These are phyloP conservation scores for Polydrusus pterygomalis DNA, from an alignment of 2,888 invertebrate genomes.

Conservation along the genomic window DNA sequence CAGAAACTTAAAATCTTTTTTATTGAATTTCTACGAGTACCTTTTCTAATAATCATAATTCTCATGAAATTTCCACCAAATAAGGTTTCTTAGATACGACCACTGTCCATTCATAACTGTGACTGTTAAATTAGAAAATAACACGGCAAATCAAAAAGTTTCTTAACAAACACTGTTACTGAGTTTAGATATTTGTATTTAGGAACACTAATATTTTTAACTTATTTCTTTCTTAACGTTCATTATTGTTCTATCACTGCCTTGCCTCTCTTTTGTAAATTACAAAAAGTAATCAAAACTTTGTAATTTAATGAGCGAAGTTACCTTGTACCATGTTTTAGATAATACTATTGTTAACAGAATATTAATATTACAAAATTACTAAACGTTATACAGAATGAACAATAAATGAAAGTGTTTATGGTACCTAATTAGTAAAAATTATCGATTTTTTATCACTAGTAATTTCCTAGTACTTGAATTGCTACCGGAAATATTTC, in stretches of 20 bases:
- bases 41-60: too few species aligned
- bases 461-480: too few species aligned
- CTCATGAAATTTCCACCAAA: too few species aligned
- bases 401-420: too few species aligned
- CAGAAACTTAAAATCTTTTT: too few species aligned
- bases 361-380: slow-evolving; percentile 1
- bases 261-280: background rate
- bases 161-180: background rate
- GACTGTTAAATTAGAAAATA: too few species aligned
- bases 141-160: background rate
- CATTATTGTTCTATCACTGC: slow-evolving; percentile 1
- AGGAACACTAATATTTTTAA: background rate
- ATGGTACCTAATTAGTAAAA: too few species aligned
- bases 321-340: background rate
- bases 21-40: too few species aligned
- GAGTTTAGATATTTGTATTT: background rate
- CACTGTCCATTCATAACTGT: too few species aligned
- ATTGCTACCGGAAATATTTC: too few species aligned
- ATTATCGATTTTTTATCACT: too few species aligned
- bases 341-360: slow-evolving; percentile 1
- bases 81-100: too few species aligned
- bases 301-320: slow-evolving; percentile 4
- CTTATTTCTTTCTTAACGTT: slow-evolving; percentile 4
- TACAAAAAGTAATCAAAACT: slow-evolving; percentile 25
- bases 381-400: background rate